Base-by-base conservation (phyloP, 2,113 vertebrate species). In the Gnathonemus longibarbis region DNA sequence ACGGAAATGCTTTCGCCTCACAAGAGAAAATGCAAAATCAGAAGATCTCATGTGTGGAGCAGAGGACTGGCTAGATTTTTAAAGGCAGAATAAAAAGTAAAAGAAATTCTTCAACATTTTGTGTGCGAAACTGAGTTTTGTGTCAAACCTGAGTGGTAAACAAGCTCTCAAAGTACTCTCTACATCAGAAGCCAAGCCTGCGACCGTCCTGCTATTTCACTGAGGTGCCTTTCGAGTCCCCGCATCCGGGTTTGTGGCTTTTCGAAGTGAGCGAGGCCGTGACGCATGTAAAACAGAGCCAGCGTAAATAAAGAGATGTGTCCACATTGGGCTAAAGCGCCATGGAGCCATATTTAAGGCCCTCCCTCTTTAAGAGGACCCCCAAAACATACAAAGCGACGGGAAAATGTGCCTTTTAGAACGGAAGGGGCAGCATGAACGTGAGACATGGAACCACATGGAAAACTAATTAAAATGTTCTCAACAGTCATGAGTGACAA, bases 61-160 rank as follows among this genome's bases (percentile, higher is more conserved):
- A 11, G 24, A 66, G 62, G 24, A 7, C 5, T 46, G 21, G 83
- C 21, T 42, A 39, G 35, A 45, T 84, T 49, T 85, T n/a, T 85
- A 85, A 49, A 85, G 45, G 46, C 45, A 85, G 24, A 48, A 49
- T 49, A 74, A 84, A 88, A 87, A 53, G 83, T 89, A 84, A 88
- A 87, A 52, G 70, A 53, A 49, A 5, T 46, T 88, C 0, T 83
- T 87, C 62, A 83, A 87, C 17, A n/a, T 11, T 10, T 5, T 9
- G 58, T 49, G n/a, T 70, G 5, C 87, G 8, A 80, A 84, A 88
- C 50, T 88, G 66, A 42, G n/a, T 70, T 70, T 70, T 70, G n/a
- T 5, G 62, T 27, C 49, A 83, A 84, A 70, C 53, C 39, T 15
- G 35, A 58, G 31, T 17, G 11, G 13, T 80, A 39, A 80, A 42